phyloP scores from a whole-genome alignment of 2,888 invertebrate species.

The Thymelicus sylvestris region DNA sequence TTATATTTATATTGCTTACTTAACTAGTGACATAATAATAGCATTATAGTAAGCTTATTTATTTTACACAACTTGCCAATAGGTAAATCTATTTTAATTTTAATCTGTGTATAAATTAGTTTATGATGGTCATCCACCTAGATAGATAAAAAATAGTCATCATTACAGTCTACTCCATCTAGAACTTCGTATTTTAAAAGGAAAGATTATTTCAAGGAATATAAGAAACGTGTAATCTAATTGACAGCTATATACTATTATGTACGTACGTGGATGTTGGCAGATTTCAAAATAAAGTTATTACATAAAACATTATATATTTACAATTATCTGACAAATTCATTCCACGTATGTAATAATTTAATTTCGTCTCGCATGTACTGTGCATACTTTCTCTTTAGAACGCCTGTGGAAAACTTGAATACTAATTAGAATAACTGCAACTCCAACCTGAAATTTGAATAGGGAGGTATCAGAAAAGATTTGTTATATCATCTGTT shows the following conservation, averaged over 20 bases:
- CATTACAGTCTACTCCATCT: slow-evolving; percentile 79
- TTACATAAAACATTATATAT: slow-evolving; percentile 79
- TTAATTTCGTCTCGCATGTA: slow-evolving; percentile 66
- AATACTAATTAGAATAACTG: not conserved
- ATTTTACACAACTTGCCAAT: slow-evolving; percentile 84
- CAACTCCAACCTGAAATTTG: not conserved
- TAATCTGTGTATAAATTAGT: slow-evolving; percentile 82
- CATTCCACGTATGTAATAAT: slow-evolving; percentile 74
- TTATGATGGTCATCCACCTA: slow-evolving; percentile 83
- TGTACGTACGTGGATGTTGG: slow-evolving; percentile 71
- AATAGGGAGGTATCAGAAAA: slow-evolving; percentile 2
- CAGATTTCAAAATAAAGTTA: slow-evolving; percentile 76
- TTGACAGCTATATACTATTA: slow-evolving; percentile 80
- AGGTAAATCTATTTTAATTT: slow-evolving; percentile 79
- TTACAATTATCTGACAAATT: slow-evolving; percentile 80
- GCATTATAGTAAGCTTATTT: slow-evolving; percentile 84
- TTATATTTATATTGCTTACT: slow-evolving; percentile 85
- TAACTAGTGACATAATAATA: slow-evolving; percentile 85
- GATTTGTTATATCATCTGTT: not conserved
- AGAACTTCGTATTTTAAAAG: slow-evolving; percentile 67
- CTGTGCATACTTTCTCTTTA: slow-evolving; percentile 58
- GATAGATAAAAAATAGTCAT: slow-evolving; percentile 83
- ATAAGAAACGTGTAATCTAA: slow-evolving; percentile 77
- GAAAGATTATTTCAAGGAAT: slow-evolving; percentile 79
- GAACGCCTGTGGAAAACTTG: slow-evolving; percentile 41